Percentiles rank a stretch among this genome's conserved stretches.
These are phyloP conservation scores for Euura lappo DNA, from an alignment of 1,140 invertebrate species.

Conservation along the genomic window DNA sequence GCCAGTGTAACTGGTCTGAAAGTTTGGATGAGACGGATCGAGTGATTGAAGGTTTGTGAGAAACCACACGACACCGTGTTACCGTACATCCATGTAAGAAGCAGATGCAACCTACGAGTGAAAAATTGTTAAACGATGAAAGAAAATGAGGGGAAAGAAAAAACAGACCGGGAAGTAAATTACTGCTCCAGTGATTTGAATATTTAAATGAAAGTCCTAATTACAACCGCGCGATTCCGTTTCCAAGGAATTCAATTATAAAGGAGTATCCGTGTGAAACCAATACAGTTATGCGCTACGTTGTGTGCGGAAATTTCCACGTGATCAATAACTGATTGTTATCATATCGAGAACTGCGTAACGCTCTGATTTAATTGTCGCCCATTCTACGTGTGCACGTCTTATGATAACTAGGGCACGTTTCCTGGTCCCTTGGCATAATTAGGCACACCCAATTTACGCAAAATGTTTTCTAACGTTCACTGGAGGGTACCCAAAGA, in stretches of 20 bases:
- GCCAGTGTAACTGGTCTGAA: too few relatives aligned
- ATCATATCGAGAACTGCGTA: too few relatives aligned
- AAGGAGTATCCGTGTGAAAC: not conserved
- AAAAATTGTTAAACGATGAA: not conserved
- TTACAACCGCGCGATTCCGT: not conserved
- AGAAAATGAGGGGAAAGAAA: not conserved
- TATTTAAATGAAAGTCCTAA: not conserved
- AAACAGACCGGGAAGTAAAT: not conserved
- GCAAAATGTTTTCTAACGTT: not conserved
- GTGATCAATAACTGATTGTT: too few relatives aligned
- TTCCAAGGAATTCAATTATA: conserved; percentile 3
- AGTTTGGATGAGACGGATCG: too few relatives aligned
- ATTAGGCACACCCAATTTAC: not conserved
- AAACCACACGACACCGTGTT: too few relatives aligned
- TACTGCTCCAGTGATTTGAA: not conserved
- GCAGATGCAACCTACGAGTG: not conserved
- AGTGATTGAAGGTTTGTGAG: not conserved
- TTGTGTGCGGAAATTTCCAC: not conserved
- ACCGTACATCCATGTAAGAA: too few relatives aligned
- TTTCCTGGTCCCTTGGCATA: not conserved
- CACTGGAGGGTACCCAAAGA: not conserved
- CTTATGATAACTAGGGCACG: not conserved
- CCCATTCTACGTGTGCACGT: too few relatives aligned
- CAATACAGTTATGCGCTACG: not conserved
- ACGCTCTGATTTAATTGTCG: too few relatives aligned